Evolutionary conservation across 92 coral and sea anemone genomes (phyloP), one percentile per base, ranked within the genome.

Genomic region (Porites rus): DNA sequence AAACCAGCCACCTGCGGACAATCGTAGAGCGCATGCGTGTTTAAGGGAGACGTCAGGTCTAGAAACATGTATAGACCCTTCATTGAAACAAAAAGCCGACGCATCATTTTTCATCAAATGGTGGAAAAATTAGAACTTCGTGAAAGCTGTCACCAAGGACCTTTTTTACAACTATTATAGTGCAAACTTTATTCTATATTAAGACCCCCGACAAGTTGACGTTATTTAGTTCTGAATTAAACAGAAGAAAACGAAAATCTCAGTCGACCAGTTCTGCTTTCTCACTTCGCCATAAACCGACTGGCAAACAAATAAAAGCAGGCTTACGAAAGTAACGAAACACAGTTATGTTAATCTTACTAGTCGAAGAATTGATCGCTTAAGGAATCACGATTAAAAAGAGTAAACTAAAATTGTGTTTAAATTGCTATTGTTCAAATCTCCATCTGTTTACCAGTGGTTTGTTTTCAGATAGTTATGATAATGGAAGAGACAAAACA

Each of bases 371-470:
- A 52, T 56, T 31, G 72, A 46, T 70, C 63, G 79, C 87, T 46
- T 72, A 59, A 56, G 19, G 71, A 43, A 72, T 60, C 50, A 64
- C 12, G 79, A 54, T 50, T 8, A 53, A 72, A 50, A 83, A 25
- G 43, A 53, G 51, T 19, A 18, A 43, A 24, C 13, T n/a, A 67
- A 84, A 84, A 88, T 87, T 91, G 78, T 69, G 89, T 80, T 81
- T 87, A 77, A 78, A 74, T 65, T 88, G 62, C 86, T 58, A 76
- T 88, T 88, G 94, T 88, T 59, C 77, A 67, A 11, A 71, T n/a
- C 17, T 38, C 89, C 95, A 92, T 92, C 93, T 92, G 94, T 90
- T 90, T 82, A 83, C 83, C 95, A 90, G 53, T 74, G 86, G 88
- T 87, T 89, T 92, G 91, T 87, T 65, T 81, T 83, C 83, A 70